Evolutionary conservation across 1,140 invertebrate species (phyloP).

Genomic region (Drosophila insularis): DNA sequence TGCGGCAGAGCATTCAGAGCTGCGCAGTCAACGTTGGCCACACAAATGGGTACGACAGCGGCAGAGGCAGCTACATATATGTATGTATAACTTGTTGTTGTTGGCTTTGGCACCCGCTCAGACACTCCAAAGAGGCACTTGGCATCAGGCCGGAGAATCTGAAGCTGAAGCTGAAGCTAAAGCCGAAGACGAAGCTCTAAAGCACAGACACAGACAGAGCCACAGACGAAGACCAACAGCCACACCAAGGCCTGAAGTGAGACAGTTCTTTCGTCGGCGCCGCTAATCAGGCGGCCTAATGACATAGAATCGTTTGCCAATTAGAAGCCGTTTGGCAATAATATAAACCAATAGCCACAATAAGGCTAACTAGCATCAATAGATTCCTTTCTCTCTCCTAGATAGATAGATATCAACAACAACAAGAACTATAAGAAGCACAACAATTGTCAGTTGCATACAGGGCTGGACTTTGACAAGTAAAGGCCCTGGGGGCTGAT

Average conservation of each 20-base stretch:
- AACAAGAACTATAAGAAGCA: no score
- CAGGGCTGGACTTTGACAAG: no score
- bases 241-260: conserved; percentile 4
- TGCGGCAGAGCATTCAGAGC: conserved; percentile 15
- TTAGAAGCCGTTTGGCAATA: conserved; percentile 43
- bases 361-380: conserved; percentile 34
- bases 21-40: conserved; percentile 48
- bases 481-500: no score
- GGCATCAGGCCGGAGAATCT: conserved; percentile 6
- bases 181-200: neutral
- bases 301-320: conserved; percentile 58
- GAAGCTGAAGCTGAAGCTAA: neutral
- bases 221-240: neutral
- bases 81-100: conserved; percentile 15
- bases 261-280: conserved; percentile 31
- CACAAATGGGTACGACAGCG: conserved; percentile 64
- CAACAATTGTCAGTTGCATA: no score
- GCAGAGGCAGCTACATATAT: conserved; percentile 5
- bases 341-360: conserved; percentile 21
- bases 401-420: neutral
- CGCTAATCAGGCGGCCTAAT: conserved; percentile 60
- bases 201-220: neutral
- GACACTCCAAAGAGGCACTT: neutral
- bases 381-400: conserved; percentile 19
- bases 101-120: conserved; percentile 12